Percentiles rank a stretch among this genome's conserved stretches.
Conservation (phyloP, 92 coral and sea anemone species). For the Porites divaricata region DNA sequence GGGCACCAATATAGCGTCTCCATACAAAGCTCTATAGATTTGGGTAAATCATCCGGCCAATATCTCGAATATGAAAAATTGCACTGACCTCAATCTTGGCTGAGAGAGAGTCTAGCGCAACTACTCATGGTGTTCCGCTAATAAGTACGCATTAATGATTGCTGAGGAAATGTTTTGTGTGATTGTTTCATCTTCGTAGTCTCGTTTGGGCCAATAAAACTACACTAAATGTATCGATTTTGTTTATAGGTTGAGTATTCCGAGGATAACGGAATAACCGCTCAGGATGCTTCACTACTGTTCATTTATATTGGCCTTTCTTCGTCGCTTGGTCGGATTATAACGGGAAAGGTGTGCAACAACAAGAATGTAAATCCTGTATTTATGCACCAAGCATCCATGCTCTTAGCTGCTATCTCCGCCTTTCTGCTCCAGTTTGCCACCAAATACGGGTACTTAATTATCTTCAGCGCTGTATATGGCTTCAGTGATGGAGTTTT, state of each 20-base stretch:
- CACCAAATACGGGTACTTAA: conserved; percentile 13
- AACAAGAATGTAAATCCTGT: background rate
- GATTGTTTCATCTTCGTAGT: background rate
- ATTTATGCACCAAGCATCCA: background rate
- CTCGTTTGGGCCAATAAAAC: too few relatives aligned
- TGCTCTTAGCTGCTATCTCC: background rate
- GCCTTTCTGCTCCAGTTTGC: conserved; percentile 7
- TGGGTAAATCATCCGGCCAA: too few relatives aligned
- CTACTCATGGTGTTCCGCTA: too few relatives aligned
- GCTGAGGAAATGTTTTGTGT: too few relatives aligned
- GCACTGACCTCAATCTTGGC: too few relatives aligned
- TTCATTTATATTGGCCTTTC: conserved; percentile 25
- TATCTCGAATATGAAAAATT: too few relatives aligned
- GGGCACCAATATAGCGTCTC: too few relatives aligned
- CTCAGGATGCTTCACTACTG: conserved; percentile 5
- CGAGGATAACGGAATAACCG: conserved; percentile 27
- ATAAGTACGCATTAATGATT: too few relatives aligned
- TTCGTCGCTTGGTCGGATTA: conserved; percentile 10
- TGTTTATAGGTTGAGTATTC: conserved; percentile 4
- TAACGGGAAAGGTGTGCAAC: conserved; percentile 23
- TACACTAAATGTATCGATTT: background rate
- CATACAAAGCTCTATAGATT: too few relatives aligned
- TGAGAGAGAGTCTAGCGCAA: too few relatives aligned
- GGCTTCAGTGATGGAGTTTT: conserved; percentile 34
- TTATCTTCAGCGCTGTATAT: conserved; percentile 6